Conservation (phyloP, 2,113 vertebrate genomes). For the Eclectus roratus region DNA sequence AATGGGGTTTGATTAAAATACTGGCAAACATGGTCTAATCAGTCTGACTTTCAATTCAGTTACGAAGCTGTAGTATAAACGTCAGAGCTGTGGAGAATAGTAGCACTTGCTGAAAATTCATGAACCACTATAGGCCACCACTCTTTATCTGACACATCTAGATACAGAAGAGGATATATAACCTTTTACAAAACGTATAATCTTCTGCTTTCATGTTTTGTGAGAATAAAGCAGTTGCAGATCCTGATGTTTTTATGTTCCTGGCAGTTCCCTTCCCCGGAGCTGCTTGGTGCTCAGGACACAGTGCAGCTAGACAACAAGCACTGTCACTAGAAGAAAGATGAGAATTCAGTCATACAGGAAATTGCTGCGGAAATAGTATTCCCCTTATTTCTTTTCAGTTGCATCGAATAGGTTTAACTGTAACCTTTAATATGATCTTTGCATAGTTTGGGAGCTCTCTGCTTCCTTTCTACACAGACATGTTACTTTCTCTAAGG, state of each 20-base stretch:
- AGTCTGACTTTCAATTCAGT: background rate
- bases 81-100: background rate
- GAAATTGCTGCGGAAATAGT: background rate
- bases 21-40: background rate
- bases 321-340: background rate
- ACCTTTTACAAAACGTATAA: background rate
- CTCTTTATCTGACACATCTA: background rate
- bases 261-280: rapidly evolving
- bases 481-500: background rate
- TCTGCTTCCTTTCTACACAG: background rate
- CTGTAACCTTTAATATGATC: background rate
- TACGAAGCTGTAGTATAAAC: background rate
- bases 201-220: background rate
- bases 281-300: rapidly evolving
- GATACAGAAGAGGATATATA: background rate
- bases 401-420: background rate
- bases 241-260: rapidly evolving
- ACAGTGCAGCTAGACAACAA: background rate
- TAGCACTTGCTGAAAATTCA: background rate
- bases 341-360: background rate
- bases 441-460: background rate
- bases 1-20: background rate
- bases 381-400: background rate
- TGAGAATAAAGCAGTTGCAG: background rate
- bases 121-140: background rate